Conservation (phyloP, 2,888 invertebrate genomes). For the Habrosyne pyritoides region DNA sequence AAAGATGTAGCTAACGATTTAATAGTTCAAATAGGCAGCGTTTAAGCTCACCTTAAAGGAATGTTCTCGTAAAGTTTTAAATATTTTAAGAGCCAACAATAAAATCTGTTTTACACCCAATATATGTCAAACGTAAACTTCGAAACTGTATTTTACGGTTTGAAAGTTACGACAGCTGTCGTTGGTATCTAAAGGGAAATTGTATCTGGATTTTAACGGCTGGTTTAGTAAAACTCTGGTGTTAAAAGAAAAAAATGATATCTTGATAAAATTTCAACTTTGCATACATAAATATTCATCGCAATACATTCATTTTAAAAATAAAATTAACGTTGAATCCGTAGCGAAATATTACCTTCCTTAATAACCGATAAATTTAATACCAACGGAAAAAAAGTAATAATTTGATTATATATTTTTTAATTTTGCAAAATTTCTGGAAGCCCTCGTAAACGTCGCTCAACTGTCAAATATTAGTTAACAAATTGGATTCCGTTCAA, state of each 20-base stretch:
- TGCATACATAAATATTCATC: not conserved
- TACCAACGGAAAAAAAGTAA: constrained; percentile 4
- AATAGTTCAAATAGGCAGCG: not conserved
- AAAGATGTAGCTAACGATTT: not conserved
- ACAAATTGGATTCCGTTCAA: constrained; percentile 46
- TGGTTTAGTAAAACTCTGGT: too few relatives aligned
- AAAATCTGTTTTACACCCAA: constrained; percentile 33
- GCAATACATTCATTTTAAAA: not conserved
- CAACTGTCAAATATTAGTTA: constrained; percentile 55
- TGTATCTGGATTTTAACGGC: not conserved
- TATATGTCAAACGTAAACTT: constrained; percentile 25
- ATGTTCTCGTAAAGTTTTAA: constrained; percentile 2
- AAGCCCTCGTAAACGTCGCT: constrained; percentile 46
- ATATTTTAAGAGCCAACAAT: constrained; percentile 21
- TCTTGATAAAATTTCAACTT: not conserved
- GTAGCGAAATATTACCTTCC: constrained; percentile 1
- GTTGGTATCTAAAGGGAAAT: not conserved
- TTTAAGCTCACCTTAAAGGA: not conserved
- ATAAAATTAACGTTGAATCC: not conserved
- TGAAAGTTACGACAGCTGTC: constrained; percentile 12
- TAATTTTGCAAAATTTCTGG: constrained; percentile 22
- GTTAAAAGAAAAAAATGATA: not conserved
- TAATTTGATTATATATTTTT: constrained; percentile 19
- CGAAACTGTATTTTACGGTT: constrained; percentile 25
- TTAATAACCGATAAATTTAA: constrained; percentile 10